Base-by-base conservation (phyloP, 53 echinoderm and acorn worm genomes). In the Zoroaster sp. region DNA sequence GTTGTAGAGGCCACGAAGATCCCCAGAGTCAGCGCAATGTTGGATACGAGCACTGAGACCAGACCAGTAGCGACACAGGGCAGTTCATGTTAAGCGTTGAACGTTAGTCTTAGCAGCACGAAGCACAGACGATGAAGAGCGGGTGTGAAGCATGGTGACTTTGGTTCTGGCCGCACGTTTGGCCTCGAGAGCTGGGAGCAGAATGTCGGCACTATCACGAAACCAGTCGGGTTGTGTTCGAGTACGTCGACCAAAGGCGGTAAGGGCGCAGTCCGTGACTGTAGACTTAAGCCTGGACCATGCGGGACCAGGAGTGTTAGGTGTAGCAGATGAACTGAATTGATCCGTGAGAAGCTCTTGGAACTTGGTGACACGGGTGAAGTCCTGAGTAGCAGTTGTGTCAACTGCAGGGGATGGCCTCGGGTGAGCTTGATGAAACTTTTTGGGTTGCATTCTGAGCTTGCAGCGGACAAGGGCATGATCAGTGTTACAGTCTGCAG, bases 381-480 rank as follows among this genome's bases (percentile, higher is more conserved):
- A 1, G 32, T 67, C 69, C 25, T 67, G 40, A 41, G 42, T 83
- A 25, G 25, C 33, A 55, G 31, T 10, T 14, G 69, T 67, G 83
- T 68, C 43, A 68, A 69, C 25, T 14, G 68, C 42, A 83, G 69
- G 69, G 18, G 21, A 30, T 5, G 41, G 69, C 34, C 35, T 83
- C 6, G 83, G 83, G 34, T 35, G 15, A n/a, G 83, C 41, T 35
- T 32, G 67, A 20, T 38, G 68, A 20, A 38, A 46, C 45, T 21
- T 18, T 36, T 32, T 52, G 63, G 81, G 13, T 59, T 63, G 52
- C 65, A 81, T 65, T 39, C 63, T 32, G 35, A 81, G 81, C 38
- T 81, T 81, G 33, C 65, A 81, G 25, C 81, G 40, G 36, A 81
- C 81, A 35, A 82, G 82, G 39, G 66, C 39, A 66, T 82, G 38